Conservation (phyloP, 2,888 invertebrate species). For the Pterobdella sp. region DNA sequence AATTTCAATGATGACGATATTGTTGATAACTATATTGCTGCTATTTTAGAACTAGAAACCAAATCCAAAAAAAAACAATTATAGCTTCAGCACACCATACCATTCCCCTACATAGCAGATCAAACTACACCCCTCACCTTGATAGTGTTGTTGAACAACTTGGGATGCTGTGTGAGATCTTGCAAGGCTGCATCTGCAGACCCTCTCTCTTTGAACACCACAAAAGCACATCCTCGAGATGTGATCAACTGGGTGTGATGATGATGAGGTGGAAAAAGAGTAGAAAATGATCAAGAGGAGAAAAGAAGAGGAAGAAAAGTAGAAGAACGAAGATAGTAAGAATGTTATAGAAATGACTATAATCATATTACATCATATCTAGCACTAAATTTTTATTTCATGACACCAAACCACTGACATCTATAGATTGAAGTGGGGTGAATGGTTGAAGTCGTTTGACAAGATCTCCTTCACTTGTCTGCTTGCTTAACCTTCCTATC, state of each 20-base stretch:
- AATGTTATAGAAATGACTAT: no score
- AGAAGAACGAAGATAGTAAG: no score
- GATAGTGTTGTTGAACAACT: constrained; percentile 81
- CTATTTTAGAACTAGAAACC: no score
- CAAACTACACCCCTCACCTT: constrained; percentile 58
- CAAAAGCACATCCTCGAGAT: constrained; percentile 93
- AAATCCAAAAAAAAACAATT: no score
- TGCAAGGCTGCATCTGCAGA: constrained; percentile 80
- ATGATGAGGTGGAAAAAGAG: neutral
- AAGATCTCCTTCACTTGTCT: constrained; percentile 85
- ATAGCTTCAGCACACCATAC: no score
- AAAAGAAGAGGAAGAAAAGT: no score
- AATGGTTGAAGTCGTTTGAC: constrained; percentile 64
- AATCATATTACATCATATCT: neutral
- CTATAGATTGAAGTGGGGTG: constrained; percentile 56
- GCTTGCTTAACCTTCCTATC: constrained; percentile 92
- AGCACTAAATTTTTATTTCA: neutral
- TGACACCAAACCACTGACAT: constrained; percentile 59
- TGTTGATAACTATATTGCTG: no score
- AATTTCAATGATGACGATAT: no score
- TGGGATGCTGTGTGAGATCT: constrained; percentile 71
- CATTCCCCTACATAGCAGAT: neutral
- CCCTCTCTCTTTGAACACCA: constrained; percentile 87
- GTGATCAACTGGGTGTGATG: constrained; percentile 63
- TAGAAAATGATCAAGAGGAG: no score